Conservation (phyloP, 2,888 invertebrate genomes). For the Abrostola triplasia region DNA sequence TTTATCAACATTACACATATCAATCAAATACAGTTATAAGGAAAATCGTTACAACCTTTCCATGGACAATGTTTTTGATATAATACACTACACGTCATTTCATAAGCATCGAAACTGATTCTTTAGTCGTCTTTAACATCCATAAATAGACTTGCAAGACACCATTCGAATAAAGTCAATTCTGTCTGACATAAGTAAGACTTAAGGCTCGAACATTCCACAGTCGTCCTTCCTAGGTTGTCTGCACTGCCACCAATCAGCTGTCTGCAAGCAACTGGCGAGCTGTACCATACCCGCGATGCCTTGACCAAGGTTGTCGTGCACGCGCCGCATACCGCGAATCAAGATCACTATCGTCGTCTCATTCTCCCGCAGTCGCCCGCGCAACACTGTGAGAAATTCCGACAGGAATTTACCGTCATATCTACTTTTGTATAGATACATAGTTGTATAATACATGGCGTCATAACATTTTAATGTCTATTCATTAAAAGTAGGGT, state of each 20-base stretch:
- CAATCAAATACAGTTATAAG: too few relatives aligned
- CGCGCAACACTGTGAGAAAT: conserved; percentile 47
- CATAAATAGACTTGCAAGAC: too few relatives aligned
- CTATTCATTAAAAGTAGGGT: neutral
- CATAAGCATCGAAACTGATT: too few relatives aligned
- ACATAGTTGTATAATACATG: neutral
- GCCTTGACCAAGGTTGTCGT: conserved; percentile 69
- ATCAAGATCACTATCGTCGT: conserved; percentile 64
- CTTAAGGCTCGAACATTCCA: neutral
- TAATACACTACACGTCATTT: too few relatives aligned
- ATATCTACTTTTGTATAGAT: conserved; percentile 32
- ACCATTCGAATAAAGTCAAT: too few relatives aligned
- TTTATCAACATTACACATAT: too few relatives aligned
- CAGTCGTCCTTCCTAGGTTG: conserved; percentile 19
- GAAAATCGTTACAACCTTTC: too few relatives aligned
- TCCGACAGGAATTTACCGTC: conserved; percentile 44
- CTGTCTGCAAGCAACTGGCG: conserved; percentile 48
- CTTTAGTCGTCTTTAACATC: too few relatives aligned
- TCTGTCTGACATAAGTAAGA: too few relatives aligned
- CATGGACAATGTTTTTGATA: too few relatives aligned
- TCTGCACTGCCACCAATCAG: conserved; percentile 44
- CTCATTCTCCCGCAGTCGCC: conserved; percentile 55
- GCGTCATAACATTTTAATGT: neutral
- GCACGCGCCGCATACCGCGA: conserved; percentile 65
- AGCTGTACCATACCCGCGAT: conserved; percentile 36